A percentile compares a stretch with the other conserved stretches of the same genome.
phyloP scores from a whole-genome alignment of 92 coral and sea anemone genomes.

The Plumapathes pennacea region DNA sequence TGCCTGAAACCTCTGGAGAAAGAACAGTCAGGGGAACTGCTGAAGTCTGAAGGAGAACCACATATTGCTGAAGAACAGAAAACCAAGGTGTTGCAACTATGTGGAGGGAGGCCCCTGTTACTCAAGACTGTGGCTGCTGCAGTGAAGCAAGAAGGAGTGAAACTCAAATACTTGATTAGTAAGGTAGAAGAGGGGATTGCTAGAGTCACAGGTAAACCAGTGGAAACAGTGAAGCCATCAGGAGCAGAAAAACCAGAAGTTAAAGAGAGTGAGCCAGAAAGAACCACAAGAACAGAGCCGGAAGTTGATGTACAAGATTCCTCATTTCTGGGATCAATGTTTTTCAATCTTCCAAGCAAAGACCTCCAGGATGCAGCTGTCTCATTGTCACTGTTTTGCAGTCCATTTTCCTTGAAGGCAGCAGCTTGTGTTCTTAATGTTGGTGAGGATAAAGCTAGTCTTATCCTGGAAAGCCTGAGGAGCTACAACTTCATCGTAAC shows the following conservation, averaged over 20 bases:
- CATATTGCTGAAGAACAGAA: not conserved
- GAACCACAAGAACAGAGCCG: too few relatives aligned
- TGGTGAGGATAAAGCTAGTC: not conserved
- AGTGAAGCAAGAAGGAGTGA: slow-evolving; percentile 3
- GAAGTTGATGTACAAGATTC: too few relatives aligned
- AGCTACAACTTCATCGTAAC: not conserved
- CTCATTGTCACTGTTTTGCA: slow-evolving; percentile 7
- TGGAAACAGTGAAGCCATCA: not conserved
- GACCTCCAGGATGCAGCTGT: slow-evolving; percentile 6
- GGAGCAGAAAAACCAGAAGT: slow-evolving; percentile 2
- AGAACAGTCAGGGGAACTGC: not conserved
- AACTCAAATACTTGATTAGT: not conserved
- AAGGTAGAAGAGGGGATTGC: not conserved
- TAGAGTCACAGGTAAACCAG: not conserved
- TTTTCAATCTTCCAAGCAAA: slow-evolving; percentile 1
- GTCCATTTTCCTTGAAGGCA: slow-evolving; percentile 1
- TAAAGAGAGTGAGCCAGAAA: not conserved
- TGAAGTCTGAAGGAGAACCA: not conserved
- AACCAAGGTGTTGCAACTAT: not conserved
- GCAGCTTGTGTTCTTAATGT: slow-evolving; percentile 1
- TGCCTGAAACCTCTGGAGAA: not conserved
- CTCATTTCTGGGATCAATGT: too few relatives aligned
- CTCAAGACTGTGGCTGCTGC: not conserved
- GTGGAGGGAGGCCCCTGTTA: slow-evolving; percentile 1
- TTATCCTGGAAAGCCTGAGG: not conserved